These are phyloP conservation scores for Zapus hudsonius DNA, from an alignment of 2,113 vertebrate genomes.

Conservation along the genomic window DNA sequence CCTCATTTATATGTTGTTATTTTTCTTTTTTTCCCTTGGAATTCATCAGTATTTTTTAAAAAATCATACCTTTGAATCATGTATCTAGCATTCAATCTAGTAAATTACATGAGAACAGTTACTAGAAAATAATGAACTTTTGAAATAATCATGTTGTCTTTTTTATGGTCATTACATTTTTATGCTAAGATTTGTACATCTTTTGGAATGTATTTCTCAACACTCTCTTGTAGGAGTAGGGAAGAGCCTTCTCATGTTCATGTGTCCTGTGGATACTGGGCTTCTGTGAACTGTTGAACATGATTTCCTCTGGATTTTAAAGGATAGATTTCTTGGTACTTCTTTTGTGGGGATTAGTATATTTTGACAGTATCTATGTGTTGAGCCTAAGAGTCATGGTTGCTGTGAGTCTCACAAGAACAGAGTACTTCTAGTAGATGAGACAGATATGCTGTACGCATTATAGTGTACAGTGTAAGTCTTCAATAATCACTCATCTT, in stretches of 20 bases:
- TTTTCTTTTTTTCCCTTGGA: neutral
- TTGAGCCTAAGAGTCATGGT: neutral
- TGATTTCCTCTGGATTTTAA: neutral
- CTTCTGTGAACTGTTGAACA: neutral
- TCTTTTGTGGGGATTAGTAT: neutral
- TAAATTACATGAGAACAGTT: neutral
- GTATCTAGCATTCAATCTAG: neutral
- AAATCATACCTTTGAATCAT: neutral
- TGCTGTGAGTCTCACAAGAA: neutral
- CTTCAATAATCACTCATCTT: neutral
- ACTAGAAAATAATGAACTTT: neutral
- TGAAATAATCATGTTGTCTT: neutral
- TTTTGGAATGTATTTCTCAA: neutral
- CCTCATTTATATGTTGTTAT: neutral
- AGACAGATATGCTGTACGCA: neutral
- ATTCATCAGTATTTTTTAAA: neutral
- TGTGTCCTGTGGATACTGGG: neutral
- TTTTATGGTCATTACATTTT: too few relatives aligned
- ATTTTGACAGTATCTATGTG: neutral
- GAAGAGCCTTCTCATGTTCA: neutral
- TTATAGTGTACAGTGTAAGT: neutral
- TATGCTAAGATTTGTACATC: too few relatives aligned
- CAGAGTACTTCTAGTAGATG: neutral
- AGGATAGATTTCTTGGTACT: neutral
- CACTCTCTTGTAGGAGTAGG: neutral